Percentiles rank a stretch among this genome's conserved stretches.
phyloP scores from a whole-genome alignment of 92 coral and sea anemone species.

The Porites cylindrica region DNA sequence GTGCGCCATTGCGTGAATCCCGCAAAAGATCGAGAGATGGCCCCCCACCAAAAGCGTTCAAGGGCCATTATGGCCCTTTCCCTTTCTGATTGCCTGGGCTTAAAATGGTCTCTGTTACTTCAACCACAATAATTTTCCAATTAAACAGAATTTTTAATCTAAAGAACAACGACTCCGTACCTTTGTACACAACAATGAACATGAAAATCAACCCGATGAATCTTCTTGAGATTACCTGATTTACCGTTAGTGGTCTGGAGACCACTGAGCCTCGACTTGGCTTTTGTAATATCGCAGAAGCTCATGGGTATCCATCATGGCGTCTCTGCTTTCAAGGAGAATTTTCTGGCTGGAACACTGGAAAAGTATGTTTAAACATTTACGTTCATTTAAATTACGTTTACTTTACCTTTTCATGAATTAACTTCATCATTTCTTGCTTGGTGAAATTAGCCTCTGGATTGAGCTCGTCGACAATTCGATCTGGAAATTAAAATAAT shows the following conservation, averaged over 20 bases:
- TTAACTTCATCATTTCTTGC: slow-evolving; percentile 93
- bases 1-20: no score
- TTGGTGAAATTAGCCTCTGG: slow-evolving; percentile 97
- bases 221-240: slow-evolving; percentile 1
- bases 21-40: no score
- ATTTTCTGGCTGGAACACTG: no score
- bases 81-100: background rate
- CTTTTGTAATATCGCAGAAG: no score
- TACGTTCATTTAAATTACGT: no score
- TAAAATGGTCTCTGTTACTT: background rate
- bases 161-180: no score
- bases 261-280: slow-evolving; percentile 18
- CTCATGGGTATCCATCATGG: no score
- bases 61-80: background rate
- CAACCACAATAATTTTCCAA: no score
- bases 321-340: no score
- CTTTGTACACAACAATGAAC: background rate
- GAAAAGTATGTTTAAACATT: no score
- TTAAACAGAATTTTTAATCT: no score
- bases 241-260: slow-evolving; percentile 17
- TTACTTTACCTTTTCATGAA: slow-evolving; percentile 80
- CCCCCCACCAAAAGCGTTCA: no score
- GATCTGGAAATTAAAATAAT: slow-evolving; percentile 65
- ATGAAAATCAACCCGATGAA: background rate
- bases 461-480: slow-evolving; percentile 97